Percentiles rank a stretch among this genome's conserved stretches.
phyloP scores from a whole-genome alignment of 2,113 vertebrate genomes.

The Physeter macrocephalus region DNA sequence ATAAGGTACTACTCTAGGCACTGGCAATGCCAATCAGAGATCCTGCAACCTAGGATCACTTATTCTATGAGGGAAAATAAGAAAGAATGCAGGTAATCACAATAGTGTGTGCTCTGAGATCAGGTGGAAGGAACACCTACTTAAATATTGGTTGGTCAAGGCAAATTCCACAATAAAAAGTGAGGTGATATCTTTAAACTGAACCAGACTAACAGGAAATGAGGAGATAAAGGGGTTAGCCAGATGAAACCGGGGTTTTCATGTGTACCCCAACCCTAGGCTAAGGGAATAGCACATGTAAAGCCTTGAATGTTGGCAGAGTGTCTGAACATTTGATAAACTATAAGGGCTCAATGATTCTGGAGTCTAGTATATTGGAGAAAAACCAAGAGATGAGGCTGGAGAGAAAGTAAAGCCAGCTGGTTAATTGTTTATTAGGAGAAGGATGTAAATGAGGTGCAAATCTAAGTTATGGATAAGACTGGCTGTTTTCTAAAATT shows the following conservation, averaged over 20 bases:
- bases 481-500: background rate
- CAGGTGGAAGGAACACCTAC: background rate
- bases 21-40: background rate
- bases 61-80: background rate
- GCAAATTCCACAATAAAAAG: background rate
- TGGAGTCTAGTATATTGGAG: background rate
- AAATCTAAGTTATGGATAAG: background rate
- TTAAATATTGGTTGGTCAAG: background rate
- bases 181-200: background rate
- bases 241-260: background rate
- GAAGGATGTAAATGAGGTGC: background rate
- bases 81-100: background rate
- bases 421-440: background rate
- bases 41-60: background rate
- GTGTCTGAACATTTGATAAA: background rate
- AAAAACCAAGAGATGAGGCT: background rate
- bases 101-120: background rate
- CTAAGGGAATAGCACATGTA: rapidly evolving
- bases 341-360: background rate
- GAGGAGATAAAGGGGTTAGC: background rate
- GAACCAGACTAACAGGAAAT: background rate
- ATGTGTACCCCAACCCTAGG: background rate
- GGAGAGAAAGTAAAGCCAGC: background rate
- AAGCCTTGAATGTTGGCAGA: background rate
- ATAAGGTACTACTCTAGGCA: background rate